Evolutionary conservation across 2,888 invertebrate species (phyloP), one percentile per base, ranked within the genome.

Genomic region (Drosophila rubida): DNA sequence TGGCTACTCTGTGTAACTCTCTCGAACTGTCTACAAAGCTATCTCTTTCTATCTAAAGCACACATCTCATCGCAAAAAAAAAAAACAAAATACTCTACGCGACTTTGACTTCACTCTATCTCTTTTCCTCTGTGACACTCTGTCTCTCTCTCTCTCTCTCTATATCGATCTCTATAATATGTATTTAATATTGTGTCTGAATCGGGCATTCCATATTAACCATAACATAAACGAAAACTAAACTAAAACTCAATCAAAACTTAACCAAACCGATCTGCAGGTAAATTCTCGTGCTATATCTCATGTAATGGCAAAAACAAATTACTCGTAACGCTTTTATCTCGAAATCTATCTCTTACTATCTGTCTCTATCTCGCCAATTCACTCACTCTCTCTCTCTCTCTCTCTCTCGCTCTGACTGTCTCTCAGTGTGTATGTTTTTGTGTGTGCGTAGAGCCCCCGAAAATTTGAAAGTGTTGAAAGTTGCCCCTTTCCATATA

Each of bases 281-380:
- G 82, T 83, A 83, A 83, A 86, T 86, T 86, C 69, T 63, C 62
- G 75, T 53, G 59, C 75, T 72, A 58, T 61, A 60, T 57, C 55
- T 57, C 55, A 55, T 55, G 32, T 54, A 68, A 70, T 67, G 61
- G 60, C 76, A 63, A 75, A 62, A 39, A 39, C 27, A 44, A 44
- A 30, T 53, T 67, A 72, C 66, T 62, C 69, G 23, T 48, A 32
- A 60, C 57, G 53, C 55, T 69, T 60, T 42, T 49, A 68, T 49
- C 35, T 37, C 48, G 13, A 42, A 54, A 19, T 55, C 46, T 59
- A 30, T 35, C 44, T 44, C 32, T 27, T 5, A 23, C 32, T 42
- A 23, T 35, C 35, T 14, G 35, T 7, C 35, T 50, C 41, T 50
- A 23, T 46, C 37, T 48, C 9, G 30, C 49, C 9, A 13, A 44